A percentile compares a stretch with the other conserved stretches of the same genome.
Evolutionary conservation across 2,113 vertebrate species (phyloP).

Genomic region (Crotophaga sulcirostris): DNA sequence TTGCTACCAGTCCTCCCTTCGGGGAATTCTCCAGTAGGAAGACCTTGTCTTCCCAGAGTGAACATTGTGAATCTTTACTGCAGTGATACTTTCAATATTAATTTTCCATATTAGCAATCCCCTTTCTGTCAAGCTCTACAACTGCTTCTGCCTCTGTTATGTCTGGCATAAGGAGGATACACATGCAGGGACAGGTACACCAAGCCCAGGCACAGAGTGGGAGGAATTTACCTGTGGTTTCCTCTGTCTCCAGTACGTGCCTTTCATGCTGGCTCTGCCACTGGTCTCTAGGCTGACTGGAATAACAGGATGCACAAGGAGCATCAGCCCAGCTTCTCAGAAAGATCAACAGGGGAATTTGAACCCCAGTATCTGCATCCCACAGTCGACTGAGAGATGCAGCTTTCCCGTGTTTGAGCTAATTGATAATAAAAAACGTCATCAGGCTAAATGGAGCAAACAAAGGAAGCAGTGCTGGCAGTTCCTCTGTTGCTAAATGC

Average conservation of each 20-base stretch:
- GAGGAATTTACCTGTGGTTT: constrained; percentile 14
- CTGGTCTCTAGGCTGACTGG: constrained; percentile 5
- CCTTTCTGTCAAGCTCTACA: not conserved
- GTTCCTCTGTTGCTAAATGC: not conserved
- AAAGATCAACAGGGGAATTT: not conserved
- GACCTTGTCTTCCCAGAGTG: not conserved
- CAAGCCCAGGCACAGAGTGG: not conserved
- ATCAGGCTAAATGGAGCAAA: not conserved
- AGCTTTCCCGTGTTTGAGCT: not conserved
- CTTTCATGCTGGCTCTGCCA: not conserved
- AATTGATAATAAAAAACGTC: not conserved
- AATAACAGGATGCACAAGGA: not conserved
- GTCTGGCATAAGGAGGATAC: not conserved
- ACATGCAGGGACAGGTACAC: not conserved
- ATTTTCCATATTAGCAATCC: not conserved
- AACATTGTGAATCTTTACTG: not conserved
- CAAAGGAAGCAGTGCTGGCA: not conserved
- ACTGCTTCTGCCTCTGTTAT: not conserved
- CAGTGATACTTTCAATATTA: not conserved
- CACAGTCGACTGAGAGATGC: not conserved
- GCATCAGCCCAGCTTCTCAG: not conserved
- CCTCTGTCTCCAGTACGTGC: not conserved
- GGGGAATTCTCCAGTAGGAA: not conserved
- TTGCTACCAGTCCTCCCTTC: not conserved
- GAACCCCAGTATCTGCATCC: not conserved